Base-by-base conservation (phyloP, 2,888 invertebrate species). In the Dendrolimus houi region DNA sequence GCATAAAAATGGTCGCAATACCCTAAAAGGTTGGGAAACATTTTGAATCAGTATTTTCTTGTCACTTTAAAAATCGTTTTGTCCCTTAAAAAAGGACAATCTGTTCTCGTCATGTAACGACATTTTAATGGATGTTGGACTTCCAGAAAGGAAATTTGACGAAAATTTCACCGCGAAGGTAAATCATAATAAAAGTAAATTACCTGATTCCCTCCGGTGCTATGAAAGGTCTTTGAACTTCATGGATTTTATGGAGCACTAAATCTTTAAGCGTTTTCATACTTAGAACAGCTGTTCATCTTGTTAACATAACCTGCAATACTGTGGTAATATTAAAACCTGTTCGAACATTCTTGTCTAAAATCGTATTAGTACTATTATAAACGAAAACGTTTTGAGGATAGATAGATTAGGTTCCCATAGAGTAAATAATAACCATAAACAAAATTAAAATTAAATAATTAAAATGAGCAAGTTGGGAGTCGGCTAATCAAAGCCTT, bases 181-280 rank as follows among this genome's bases (percentile, higher is more conserved):
- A 59, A 56, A 59, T 56, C 47, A 59, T 59, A 59, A 59, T 57
- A 55, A 55, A 57, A 61, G 55, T 61, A 62, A 66, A 65, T 64
- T 65, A 60, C 62, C 52, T 57, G 53, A 56, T 57, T 52, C 56
- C 57, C 54, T 60, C 56, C 57, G 59, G 59, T 60, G 59, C 58
- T 58, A 62, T 52, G 61, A 61, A 56, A 63, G 62, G 60, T 62
- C 62, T 57, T 56, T 60, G 66, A 67, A 63, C 71, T 64, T 59
- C 12, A 47, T 10, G 47, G 47, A 47, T 47, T 47, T 29, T 29
- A 29, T 29, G 29, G 29, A 29, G 29, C 29, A 29, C 29, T 29
- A 29, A 29, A 29, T 29, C 29, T 29, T 29, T 29, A 29, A 29
- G 29, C 29, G 29, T 29, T 29, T 29, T 29, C 29, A 29, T 29